Percentiles rank a stretch among this genome's conserved stretches.
These are phyloP conservation scores for Lordiphosa fenestrarum DNA, from an alignment of 2,888 invertebrate species.

Conservation along the genomic window DNA sequence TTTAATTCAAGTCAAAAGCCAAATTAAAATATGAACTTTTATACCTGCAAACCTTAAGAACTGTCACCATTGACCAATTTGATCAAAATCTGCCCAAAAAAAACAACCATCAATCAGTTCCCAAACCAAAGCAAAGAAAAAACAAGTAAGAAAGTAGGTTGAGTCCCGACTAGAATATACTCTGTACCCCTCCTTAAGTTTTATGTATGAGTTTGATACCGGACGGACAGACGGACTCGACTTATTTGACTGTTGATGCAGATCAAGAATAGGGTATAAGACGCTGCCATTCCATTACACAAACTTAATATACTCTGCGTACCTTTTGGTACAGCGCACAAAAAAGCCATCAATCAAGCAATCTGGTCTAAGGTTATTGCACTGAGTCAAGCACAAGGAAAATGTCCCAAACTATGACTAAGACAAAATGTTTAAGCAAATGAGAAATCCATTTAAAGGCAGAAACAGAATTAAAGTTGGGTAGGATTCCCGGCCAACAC, in stretches of 20 bases:
- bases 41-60: slow-evolving; percentile 11
- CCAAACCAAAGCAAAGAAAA: neutral
- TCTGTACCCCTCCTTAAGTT: too few species aligned
- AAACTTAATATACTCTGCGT: too few species aligned
- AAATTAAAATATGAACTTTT: too few species aligned
- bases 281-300: too few species aligned
- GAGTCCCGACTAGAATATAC: too few species aligned
- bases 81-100: neutral
- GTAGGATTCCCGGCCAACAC: neutral
- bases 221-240: too few species aligned
- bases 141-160: too few species aligned
- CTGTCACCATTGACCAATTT: slow-evolving; percentile 29
- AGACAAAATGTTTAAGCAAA: slow-evolving; percentile 12
- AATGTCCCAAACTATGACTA: slow-evolving; percentile 29
- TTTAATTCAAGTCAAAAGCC: too few species aligned
- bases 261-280: too few species aligned
- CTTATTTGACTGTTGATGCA: too few species aligned
- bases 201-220: too few species aligned
- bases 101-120: slow-evolving; percentile 55
- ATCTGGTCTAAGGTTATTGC: slow-evolving; percentile 3
- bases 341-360: slow-evolving; percentile 51
- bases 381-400: slow-evolving; percentile 13
- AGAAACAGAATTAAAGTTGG: slow-evolving; percentile 10
- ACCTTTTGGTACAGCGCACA: too few species aligned
- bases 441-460: slow-evolving; percentile 47